Evolutionary conservation across 1,140 invertebrate species (phyloP), one percentile per base, ranked within the genome.

Genomic region (Ectropis grisescens): DNA sequence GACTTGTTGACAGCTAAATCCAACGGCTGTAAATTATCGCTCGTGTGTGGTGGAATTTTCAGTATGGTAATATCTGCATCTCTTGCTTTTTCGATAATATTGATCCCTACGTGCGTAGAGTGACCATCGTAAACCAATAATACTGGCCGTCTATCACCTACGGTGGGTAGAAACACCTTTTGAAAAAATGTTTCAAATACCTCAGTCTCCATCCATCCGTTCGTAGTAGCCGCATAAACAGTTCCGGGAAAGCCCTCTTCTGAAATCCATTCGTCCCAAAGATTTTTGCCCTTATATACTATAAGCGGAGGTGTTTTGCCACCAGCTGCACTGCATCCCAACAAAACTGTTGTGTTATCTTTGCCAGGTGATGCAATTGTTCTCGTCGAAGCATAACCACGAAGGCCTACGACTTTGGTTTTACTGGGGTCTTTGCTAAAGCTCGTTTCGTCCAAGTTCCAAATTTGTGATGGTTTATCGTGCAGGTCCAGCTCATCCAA

Each of bases 81-180:
- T 38, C 47, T 46, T 22, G 66, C 59, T 36, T 38, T 38, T 26
- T 64, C 40, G 29, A 66, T 51, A 10, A 68, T 29, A 34, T 51
- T 46, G 19, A 52, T 36, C 26, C 30, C 45, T 9, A 72, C 37
- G 39, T 74, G 66, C 13, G 41, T 58, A 24, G 35, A 35, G 44
- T 76, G 64, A 7, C 58, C 66, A 50, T 75, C 66, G 49, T 59
- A 70, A 39, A 74, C 44, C 24, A 67, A 26, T 25, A 67, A 15
- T 19, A 58, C 42, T 15, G 56, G 61, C 16, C 57, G 28, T 29
- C 58, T 29, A 24, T 36, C 13, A 10, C 32, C 44, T 11, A 41
- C 11, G 29, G 25, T 33, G 16, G 43, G 37, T 4, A 47, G 32
- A 13, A 47, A 29, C 19, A 33, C 13, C 15, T 41, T 47, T 41